Conservation (phyloP, 2,797 vertebrate species). For the Alcedo quadribrachys region DNA sequence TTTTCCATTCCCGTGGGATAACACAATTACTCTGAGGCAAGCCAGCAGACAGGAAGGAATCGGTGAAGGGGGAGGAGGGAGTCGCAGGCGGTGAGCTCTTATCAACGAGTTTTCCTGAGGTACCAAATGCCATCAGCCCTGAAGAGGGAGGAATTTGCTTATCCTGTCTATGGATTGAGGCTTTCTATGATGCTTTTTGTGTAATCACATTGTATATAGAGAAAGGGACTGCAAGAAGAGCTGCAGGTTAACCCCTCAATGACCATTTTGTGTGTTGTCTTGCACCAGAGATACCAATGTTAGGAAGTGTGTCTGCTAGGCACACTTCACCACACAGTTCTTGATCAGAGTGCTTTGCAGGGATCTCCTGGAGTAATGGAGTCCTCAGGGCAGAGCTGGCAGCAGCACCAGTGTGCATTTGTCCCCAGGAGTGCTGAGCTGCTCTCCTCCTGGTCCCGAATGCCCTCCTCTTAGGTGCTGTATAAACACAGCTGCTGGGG, state of each 20-base stretch:
- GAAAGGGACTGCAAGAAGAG: background rate
- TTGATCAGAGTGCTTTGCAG: fast-evolving
- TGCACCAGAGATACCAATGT: background rate
- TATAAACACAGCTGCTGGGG: constrained; percentile 6
- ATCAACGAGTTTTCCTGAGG: background rate
- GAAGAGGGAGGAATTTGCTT: background rate
- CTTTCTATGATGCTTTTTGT: background rate
- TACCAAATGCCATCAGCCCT: background rate
- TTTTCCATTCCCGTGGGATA: background rate
- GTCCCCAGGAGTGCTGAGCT: background rate
- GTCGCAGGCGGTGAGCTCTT: background rate
- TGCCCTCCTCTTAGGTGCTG: background rate
- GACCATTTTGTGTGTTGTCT: background rate
- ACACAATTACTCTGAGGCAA: fast-evolving
- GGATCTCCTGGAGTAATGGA: background rate
- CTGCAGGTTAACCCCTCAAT: background rate
- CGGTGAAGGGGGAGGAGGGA: background rate
- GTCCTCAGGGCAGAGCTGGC: background rate
- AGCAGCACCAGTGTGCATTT: background rate
- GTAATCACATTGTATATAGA: background rate
- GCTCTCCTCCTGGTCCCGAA: background rate
- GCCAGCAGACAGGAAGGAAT: background rate
- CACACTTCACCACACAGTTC: fast-evolving
- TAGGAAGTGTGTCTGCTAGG: background rate
- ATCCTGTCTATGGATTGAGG: background rate